Percentiles rank a stretch among this genome's conserved stretches.
Evolutionary conservation across 2,888 invertebrate species (phyloP).

Genomic region (Mellilla xanthometata): DNA sequence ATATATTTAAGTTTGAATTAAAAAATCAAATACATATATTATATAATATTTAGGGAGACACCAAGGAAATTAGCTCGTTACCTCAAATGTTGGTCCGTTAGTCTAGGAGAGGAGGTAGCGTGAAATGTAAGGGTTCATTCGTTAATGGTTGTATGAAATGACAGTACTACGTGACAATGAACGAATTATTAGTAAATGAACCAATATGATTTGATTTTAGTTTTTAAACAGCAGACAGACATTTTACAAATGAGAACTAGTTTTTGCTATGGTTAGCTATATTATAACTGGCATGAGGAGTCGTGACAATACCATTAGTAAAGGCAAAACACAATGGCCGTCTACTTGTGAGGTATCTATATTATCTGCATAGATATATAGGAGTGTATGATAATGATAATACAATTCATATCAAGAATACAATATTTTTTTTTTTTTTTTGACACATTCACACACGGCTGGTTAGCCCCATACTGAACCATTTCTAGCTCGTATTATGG

Average conservation of each 20-base stretch:
- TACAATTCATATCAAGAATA: too few species aligned
- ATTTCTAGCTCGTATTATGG: too few species aligned
- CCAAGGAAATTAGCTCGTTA: constrained; percentile 56
- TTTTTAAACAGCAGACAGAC: background rate
- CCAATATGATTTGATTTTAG: too few species aligned
- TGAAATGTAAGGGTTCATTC: constrained; percentile 58
- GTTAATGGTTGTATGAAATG: constrained; percentile 25
- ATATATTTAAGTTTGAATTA: too few species aligned
- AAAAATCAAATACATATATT: too few species aligned
- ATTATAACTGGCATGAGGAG: background rate
- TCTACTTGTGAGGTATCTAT: constrained; percentile 14
- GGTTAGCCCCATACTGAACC: too few species aligned
- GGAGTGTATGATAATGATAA: too few species aligned
- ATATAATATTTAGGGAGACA: constrained; percentile 4
- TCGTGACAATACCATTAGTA: constrained; percentile 26
- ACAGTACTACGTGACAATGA: background rate
- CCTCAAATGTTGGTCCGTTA: constrained; percentile 83
- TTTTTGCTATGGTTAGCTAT: constrained; percentile 2
- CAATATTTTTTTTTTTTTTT: too few species aligned
- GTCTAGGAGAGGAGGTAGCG: constrained; percentile 62
- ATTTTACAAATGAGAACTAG: constrained; percentile 1
- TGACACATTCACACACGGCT: too few species aligned
- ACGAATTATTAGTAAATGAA: too few species aligned
- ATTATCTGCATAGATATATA: too few species aligned
- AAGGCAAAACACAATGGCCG: constrained; percentile 15